Percentiles rank a stretch among this genome's conserved stretches.
phyloP scores from a whole-genome alignment of 2,888 invertebrate species.

The Drosophila borealis region DNA sequence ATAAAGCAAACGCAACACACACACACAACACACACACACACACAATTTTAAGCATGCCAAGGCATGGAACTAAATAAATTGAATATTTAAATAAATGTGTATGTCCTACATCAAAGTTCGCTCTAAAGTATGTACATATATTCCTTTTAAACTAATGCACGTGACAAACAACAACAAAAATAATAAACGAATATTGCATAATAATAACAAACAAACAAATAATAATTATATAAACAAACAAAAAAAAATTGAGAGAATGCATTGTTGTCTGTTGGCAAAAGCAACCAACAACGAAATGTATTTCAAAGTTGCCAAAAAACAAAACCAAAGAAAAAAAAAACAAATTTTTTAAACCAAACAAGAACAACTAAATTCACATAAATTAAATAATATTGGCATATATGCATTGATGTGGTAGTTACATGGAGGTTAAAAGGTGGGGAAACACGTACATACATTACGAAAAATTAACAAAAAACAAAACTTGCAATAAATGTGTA shows the following conservation, averaged over 20 bases:
- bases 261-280: conserved; percentile 12
- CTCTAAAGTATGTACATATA: conserved; percentile 53
- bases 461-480: conserved; percentile 68
- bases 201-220: conserved; percentile 18
- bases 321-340: conserved; percentile 4
- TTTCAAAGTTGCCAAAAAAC: conserved; percentile 18
- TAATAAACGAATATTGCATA: conserved; percentile 35
- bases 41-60: conserved; percentile 22
- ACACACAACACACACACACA: conserved; percentile 47
- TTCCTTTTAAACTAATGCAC: conserved; percentile 62
- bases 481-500: conserved; percentile 85
- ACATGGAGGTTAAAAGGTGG: conserved; percentile 51
- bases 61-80: conserved; percentile 39
- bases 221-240: conserved; percentile 2
- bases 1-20: conserved; percentile 25
- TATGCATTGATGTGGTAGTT: conserved; percentile 83
- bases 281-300: conserved; percentile 20
- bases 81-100: conserved; percentile 49
- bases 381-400: conserved; percentile 36
- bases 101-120: conserved; percentile 41
- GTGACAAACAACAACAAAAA: conserved; percentile 18
- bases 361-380: conserved; percentile 17
- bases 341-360: conserved; percentile 31
- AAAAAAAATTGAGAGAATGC: conserved; percentile 26
- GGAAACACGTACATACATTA: conserved; percentile 70